Percentiles rank a stretch among this genome's conserved stretches.
Conservation (phyloP, 2,888 invertebrate genomes). For the Arrhopalites spinosus region DNA sequence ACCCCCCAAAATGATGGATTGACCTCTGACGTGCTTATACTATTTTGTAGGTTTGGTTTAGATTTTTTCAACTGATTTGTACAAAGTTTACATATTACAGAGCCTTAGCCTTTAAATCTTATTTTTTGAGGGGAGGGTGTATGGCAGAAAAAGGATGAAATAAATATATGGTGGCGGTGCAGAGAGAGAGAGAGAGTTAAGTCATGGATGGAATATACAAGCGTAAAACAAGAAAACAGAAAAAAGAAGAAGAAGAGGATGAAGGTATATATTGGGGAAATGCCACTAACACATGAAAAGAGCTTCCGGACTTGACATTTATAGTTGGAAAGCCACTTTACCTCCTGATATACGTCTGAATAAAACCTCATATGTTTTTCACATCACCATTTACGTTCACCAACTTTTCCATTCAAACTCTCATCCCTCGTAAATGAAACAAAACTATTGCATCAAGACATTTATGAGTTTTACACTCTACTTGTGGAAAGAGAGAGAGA, state of each 20-base stretch:
- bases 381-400: conserved; percentile 30
- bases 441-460: conserved; percentile 31
- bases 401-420: conserved; percentile 30
- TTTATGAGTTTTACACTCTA: conserved; percentile 29
- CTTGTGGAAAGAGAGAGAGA: not conserved
- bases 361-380: conserved; percentile 40
- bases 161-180: not conserved
- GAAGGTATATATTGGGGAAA: conserved; percentile 39
- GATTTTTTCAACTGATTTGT: not conserved
- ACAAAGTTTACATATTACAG: not conserved
- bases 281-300: conserved; percentile 50
- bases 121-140: not conserved
- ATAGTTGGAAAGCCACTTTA: conserved; percentile 44
- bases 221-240: conserved; percentile 3
- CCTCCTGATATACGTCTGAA: conserved; percentile 43
- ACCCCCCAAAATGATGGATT: conserved; percentile 7
- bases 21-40: conserved; percentile 8
- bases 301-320: conserved; percentile 49
- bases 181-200: not conserved
- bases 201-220: not conserved
- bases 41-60: not conserved
- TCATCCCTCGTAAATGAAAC: conserved; percentile 29
- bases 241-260: not conserved
- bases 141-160: not conserved
- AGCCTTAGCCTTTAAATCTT: not conserved